Evolutionary conservation across 2,888 invertebrate species (phyloP).

Genomic region (Polyommatus iphigenia): DNA sequence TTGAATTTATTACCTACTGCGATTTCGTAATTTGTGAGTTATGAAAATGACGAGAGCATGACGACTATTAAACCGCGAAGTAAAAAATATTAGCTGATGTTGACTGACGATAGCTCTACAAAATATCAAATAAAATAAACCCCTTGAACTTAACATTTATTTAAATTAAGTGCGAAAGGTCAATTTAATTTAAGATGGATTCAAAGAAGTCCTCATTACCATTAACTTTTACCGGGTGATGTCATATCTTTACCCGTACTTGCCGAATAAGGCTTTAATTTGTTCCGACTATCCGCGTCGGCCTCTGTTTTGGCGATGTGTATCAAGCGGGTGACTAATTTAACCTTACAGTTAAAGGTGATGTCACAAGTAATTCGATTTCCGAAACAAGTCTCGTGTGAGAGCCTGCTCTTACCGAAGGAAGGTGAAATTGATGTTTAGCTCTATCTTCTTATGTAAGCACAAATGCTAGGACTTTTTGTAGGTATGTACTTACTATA

Average conservation of each 20-base stretch:
- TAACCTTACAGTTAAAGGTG: slow-evolving; percentile 6
- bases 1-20: too few species aligned
- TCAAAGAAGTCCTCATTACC: background rate
- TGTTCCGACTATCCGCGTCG: background rate
- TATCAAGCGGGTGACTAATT: slow-evolving; percentile 8
- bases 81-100: too few species aligned
- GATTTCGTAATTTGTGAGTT: too few species aligned
- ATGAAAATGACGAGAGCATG: too few species aligned
- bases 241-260: background rate
- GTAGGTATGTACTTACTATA: background rate
- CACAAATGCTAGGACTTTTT: too few species aligned
- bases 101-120: too few species aligned
- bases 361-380: background rate
- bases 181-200: background rate
- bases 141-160: background rate
- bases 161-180: background rate
- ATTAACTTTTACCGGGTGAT: background rate
- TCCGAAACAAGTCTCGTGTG: background rate
- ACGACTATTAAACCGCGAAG: too few species aligned
- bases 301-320: slow-evolving; percentile 5
- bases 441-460: too few species aligned
- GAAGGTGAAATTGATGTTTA: too few species aligned
- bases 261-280: background rate
- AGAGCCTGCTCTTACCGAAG: too few species aligned
- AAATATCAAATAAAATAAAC: too few species aligned